Evolutionary conservation across 2,888 invertebrate species (phyloP).

Genomic region (Drosophila subquinaria): DNA sequence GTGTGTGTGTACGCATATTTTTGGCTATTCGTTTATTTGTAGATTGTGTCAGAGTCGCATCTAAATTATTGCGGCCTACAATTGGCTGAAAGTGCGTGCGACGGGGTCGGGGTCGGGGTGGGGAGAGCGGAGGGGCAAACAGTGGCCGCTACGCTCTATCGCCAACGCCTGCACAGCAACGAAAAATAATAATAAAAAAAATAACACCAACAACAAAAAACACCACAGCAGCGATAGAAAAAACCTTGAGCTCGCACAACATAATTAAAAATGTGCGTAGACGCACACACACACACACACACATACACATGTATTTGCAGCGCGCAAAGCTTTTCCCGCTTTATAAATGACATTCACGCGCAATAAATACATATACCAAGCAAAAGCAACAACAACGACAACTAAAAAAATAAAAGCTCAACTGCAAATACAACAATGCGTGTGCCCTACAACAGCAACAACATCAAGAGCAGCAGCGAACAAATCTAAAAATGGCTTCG

Average conservation of each 20-base stretch:
- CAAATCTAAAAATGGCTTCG: conserved; percentile 23
- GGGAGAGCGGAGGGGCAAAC: conserved; percentile 17
- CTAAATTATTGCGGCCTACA: conserved; percentile 72
- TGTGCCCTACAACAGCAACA: conserved; percentile 45
- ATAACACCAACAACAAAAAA: neutral
- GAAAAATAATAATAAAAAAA: conserved; percentile 42
- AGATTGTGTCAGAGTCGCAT: conserved; percentile 68
- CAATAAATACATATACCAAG: conserved; percentile 61
- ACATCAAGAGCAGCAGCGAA: conserved; percentile 29
- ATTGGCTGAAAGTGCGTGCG: conserved; percentile 69
- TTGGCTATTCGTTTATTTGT: conserved; percentile 39
- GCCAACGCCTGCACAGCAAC: conserved; percentile 76
- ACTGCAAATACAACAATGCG: conserved; percentile 75
- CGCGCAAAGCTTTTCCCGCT: conserved; percentile 70
- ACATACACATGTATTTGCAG: conserved; percentile 54
- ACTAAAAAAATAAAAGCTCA: conserved; percentile 58
- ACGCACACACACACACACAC: conserved; percentile 52
- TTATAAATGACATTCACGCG: conserved; percentile 79
- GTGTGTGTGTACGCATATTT: conserved; percentile 28
- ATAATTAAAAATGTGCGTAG: conserved; percentile 82
- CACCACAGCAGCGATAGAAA: conserved; percentile 59
- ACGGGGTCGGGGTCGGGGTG: neutral
- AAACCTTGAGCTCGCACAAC: conserved; percentile 81
- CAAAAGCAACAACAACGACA: conserved; percentile 16
- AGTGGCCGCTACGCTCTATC: conserved; percentile 52